phyloP scores from a whole-genome alignment of 1,140 invertebrate genomes.

The Aphelenchoides fujianensis region DNA sequence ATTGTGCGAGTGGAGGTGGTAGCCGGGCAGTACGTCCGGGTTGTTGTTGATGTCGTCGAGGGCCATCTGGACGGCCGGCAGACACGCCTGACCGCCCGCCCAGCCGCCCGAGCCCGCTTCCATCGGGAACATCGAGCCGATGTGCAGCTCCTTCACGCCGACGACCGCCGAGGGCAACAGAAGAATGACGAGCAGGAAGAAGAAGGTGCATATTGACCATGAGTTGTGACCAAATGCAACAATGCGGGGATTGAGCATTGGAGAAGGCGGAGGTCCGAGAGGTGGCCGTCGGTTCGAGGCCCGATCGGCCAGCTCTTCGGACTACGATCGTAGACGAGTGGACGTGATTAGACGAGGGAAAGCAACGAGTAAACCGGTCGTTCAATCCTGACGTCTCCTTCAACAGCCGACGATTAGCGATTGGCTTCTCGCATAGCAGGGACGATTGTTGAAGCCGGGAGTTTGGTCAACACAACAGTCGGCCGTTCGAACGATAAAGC shows the following conservation, averaged over 20 bases:
- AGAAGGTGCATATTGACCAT: background rate
- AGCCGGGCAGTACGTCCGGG: constrained; percentile 83
- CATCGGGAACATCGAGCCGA: constrained; percentile 95
- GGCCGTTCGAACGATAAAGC: no score
- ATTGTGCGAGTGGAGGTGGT: constrained; percentile 82
- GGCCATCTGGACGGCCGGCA: constrained; percentile 85
- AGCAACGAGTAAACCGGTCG: no score
- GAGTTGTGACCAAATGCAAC: background rate
- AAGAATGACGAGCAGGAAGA: constrained; percentile 50
- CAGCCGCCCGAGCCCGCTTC: constrained; percentile 84
- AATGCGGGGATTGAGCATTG: background rate
- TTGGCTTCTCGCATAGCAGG: background rate
- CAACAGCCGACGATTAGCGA: background rate
- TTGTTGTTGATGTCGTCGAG: constrained; percentile 89
- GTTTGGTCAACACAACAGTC: no score
- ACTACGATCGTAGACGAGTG: no score
- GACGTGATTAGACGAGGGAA: no score
- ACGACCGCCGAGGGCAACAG: constrained; percentile 79
- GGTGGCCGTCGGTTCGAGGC: background rate
- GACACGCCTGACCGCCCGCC: constrained; percentile 66
- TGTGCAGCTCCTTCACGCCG: constrained; percentile 70
- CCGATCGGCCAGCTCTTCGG: no score
- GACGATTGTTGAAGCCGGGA: no score
- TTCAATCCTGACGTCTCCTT: no score
- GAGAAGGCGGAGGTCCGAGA: background rate